Percentiles rank a stretch among this genome's conserved stretches.
Evolutionary conservation across 1,140 invertebrate species (phyloP).

Genomic region (Drosophila neocordata): DNA sequence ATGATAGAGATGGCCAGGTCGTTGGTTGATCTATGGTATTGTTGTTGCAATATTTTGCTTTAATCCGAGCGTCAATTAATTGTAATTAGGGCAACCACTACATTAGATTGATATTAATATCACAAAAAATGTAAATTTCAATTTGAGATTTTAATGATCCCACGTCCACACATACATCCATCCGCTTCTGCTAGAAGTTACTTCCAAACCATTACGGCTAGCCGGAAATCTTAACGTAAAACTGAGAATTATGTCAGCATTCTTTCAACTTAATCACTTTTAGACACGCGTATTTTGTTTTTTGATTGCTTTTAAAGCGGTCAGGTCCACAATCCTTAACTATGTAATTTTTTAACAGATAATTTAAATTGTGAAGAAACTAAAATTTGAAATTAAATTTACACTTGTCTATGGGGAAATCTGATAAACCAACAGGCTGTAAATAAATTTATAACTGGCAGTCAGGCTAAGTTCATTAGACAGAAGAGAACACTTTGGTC

Average conservation of each 20-base stretch:
- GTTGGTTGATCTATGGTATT: slow-evolving; percentile 28
- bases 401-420: slow-evolving; percentile 31
- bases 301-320: slow-evolving; percentile 70
- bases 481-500: slow-evolving; percentile 60
- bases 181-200: slow-evolving; percentile 28
- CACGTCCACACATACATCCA: background rate
- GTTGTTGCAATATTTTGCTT: slow-evolving; percentile 33
- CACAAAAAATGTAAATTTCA: slow-evolving; percentile 8
- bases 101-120: background rate
- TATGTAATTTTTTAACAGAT: background rate
- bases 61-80: slow-evolving; percentile 60
- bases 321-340: slow-evolving; percentile 18
- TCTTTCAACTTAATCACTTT: slow-evolving; percentile 62
- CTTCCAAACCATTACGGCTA: slow-evolving; percentile 27
- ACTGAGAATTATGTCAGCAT: slow-evolving; percentile 69
- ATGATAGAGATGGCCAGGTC: background rate
- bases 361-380: background rate
- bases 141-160: slow-evolving; percentile 27
- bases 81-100: slow-evolving; percentile 56
- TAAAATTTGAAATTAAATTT: slow-evolving; percentile 44
- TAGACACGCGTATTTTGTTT: slow-evolving; percentile 60
- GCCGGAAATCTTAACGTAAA: slow-evolving; percentile 39
- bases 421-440: slow-evolving; percentile 29
- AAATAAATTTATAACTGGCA: slow-evolving; percentile 49
- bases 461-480: slow-evolving; percentile 60